phyloP scores from a whole-genome alignment of 2,888 invertebrate species.

The Ferrisia virgata region DNA sequence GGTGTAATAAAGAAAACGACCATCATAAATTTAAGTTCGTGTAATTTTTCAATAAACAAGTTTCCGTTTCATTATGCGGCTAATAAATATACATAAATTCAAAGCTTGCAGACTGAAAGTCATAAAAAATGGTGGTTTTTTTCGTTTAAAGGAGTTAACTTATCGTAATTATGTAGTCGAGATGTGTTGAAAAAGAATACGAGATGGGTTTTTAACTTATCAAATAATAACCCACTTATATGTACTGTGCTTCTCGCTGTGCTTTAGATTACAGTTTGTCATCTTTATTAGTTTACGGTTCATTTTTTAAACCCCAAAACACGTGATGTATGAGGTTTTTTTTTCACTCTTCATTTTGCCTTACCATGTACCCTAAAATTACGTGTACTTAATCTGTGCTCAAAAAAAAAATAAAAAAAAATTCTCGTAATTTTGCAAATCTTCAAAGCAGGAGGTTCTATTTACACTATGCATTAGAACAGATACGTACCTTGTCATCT shows the following conservation, averaged over 20 bases:
- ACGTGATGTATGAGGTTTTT: not conserved
- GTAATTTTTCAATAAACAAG: constrained; percentile 9
- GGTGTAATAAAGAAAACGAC: constrained; percentile 4
- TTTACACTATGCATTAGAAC: too few relatives aligned
- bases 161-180: not conserved
- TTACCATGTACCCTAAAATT: not conserved
- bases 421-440: not conserved
- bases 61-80: constrained; percentile 11
- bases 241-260: too few relatives aligned
- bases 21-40: not conserved
- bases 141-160: not conserved
- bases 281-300: not conserved
- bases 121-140: not conserved
- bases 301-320: not conserved
- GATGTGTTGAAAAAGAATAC: not conserved
- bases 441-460: not conserved
- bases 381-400: too few relatives aligned
- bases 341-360: not conserved
- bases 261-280: not conserved
- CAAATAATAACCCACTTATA: not conserved
- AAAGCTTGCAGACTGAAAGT: not conserved
- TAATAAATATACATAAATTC: constrained; percentile 13
- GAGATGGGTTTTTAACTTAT: not conserved
- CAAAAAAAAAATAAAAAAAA: too few relatives aligned
- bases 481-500: not conserved